Base-by-base conservation (phyloP, 92 coral and sea anemone genomes). In the Phenganax subtilis region DNA sequence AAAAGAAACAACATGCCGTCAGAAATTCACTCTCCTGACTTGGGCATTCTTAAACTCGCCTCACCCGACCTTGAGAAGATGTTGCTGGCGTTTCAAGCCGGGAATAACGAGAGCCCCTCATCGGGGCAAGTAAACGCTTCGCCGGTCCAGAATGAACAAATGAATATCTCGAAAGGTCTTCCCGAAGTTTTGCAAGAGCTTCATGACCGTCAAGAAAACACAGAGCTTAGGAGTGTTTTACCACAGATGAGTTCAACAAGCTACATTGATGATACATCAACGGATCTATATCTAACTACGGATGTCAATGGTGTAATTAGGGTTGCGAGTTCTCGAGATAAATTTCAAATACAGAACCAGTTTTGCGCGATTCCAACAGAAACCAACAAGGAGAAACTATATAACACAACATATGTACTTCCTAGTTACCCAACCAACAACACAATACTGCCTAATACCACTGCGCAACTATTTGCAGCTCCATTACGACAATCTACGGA, bases 11-110 rank as follows among this genome's bases (percentile, higher is more conserved):
- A 89, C 72, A 90, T 97, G 16, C 93, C 99, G 2, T 76, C 99
- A 17, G 99, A 96, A 63, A 91, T 63, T 15, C 94, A 87, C 20
- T 92, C 99, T 15, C 97, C 97, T 6, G 99, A 96, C 77, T 88
- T 96, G 76, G 96, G 97, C n/a, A 85, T 96, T 57, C 92, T 96
- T n/a, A 96, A 92, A 84, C 91, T 96, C 28, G 99, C 92, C 59
- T 96, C 99, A 58, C 99, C 99, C 2, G 99, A 96, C 71, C 86
- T 96, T 64, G 99, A 96, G 82, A 96, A 96, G 84, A 96, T 96
- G 99, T 87, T 96, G 9, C 88, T 96, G 91, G 93, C 99, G 54
- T 85, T 96, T 93, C 99, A 96, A 81, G 85, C 93, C 44, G 89
- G 87, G 77, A 91, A 86, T 53, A 88, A 93, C 20, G 87, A 92